Percentiles rank a stretch among this genome's conserved stretches.
Conservation (phyloP, 1,140 invertebrate species). For the Musca vetustissima region DNA sequence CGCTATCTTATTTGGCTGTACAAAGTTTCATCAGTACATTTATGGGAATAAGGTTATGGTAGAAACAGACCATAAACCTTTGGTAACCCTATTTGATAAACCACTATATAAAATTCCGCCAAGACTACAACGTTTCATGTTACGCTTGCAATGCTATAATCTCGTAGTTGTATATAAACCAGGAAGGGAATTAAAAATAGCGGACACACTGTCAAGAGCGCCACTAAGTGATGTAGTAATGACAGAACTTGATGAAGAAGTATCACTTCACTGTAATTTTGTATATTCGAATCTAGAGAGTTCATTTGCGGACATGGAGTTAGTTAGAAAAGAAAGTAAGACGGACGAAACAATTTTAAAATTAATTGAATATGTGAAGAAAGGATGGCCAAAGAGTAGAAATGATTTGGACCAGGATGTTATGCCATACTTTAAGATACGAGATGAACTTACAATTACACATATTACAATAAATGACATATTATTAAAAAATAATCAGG, state of each 20-base stretch:
- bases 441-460: too few species aligned
- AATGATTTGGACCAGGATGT: slow-evolving; percentile 11
- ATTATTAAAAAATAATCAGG: too few species aligned
- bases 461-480: too few species aligned
- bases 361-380: slow-evolving; percentile 36
- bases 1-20: slow-evolving; percentile 50
- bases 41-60: slow-evolving; percentile 39
- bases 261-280: slow-evolving; percentile 32
- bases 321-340: slow-evolving; percentile 27
- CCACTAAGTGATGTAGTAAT: background rate
- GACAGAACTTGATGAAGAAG: slow-evolving; percentile 31
- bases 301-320: slow-evolving; percentile 36
- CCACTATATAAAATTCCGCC: slow-evolving; percentile 47
- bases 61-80: slow-evolving; percentile 58
- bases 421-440: too few species aligned
- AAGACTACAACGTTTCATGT: slow-evolving; percentile 47
- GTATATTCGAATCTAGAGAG: slow-evolving; percentile 33
- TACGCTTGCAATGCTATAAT: slow-evolving; percentile 53
- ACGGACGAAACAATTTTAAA: slow-evolving; percentile 36
- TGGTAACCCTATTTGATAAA: slow-evolving; percentile 56
- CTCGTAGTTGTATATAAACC: slow-evolving; percentile 51
- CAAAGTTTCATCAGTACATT: slow-evolving; percentile 53
- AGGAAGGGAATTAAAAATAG: slow-evolving; percentile 12
- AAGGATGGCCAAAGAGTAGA: slow-evolving; percentile 45
- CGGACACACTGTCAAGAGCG: slow-evolving; percentile 6